phyloP scores from a whole-genome alignment of 2,888 invertebrate species.

The Meiosimyza decipiens region DNA sequence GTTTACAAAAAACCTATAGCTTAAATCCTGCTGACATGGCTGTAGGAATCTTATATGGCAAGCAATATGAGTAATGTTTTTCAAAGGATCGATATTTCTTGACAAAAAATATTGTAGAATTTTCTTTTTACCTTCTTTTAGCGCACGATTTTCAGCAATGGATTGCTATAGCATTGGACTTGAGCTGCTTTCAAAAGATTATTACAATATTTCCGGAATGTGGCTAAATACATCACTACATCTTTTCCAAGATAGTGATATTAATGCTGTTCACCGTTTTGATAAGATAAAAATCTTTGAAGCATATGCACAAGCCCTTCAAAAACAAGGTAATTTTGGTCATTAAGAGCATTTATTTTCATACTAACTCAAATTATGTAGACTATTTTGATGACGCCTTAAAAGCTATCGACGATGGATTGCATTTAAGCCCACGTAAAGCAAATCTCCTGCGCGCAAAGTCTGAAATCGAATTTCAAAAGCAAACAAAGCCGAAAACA shows the following conservation, averaged over 20 bases:
- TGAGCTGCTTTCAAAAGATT: slow-evolving; percentile 43
- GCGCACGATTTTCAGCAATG: slow-evolving; percentile 47
- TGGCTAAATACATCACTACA: slow-evolving; percentile 50
- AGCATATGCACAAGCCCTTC: slow-evolving; percentile 53
- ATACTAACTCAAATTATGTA: slow-evolving; percentile 8
- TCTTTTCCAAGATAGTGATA: slow-evolving; percentile 13
- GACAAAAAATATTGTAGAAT: too few species aligned
- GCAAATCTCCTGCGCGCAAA: slow-evolving; percentile 42
- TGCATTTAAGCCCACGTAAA: slow-evolving; percentile 42
- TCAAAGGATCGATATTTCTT: too few species aligned
- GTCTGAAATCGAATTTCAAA: slow-evolving; percentile 35
- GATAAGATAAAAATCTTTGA: slow-evolving; percentile 44
- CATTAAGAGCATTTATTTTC: too few species aligned
- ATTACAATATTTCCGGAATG: slow-evolving; percentile 42
- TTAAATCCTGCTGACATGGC: slow-evolving; percentile 84
- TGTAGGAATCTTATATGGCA: slow-evolving; percentile 82
- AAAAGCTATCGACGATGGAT: slow-evolving; percentile 46
- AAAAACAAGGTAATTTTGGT: slow-evolving; percentile 52
- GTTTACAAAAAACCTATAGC: slow-evolving; percentile 91
- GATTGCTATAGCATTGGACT: slow-evolving; percentile 53
- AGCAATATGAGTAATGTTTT: slow-evolving; percentile 74
- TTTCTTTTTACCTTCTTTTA: slow-evolving; percentile 27
- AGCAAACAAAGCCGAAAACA: too few species aligned
- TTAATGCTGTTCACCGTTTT: slow-evolving; percentile 35
- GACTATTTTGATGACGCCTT: slow-evolving; percentile 49